Evolutionary conservation across 1,140 invertebrate genomes (phyloP).

Genomic region (Tetramorium simillimum): DNA sequence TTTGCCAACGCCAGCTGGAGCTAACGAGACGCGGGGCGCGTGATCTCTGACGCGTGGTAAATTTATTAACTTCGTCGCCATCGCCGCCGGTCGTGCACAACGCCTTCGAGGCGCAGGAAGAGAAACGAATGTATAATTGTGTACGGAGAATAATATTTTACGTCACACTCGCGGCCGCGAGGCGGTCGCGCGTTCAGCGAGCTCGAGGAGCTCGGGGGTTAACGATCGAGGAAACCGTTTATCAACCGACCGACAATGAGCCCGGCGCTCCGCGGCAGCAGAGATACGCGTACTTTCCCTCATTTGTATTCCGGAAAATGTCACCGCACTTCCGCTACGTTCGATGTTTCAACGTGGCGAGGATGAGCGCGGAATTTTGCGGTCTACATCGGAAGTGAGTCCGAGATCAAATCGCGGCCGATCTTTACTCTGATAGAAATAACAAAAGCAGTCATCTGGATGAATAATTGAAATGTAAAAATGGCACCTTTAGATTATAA

Average conservation of each 20-base stretch:
- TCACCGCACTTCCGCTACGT: slow-evolving; percentile 31
- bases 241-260: slow-evolving; percentile 42
- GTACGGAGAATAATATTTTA: slow-evolving; percentile 47
- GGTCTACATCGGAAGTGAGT: neutral
- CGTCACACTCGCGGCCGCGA: neutral
- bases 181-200: neutral
- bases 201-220: slow-evolving; percentile 32
- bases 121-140: slow-evolving; percentile 48
- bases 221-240: slow-evolving; percentile 55
- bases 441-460: neutral
- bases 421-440: neutral
- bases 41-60: slow-evolving; percentile 21
- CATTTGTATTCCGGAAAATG: slow-evolving; percentile 56
- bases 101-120: slow-evolving; percentile 42
- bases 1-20: slow-evolving; percentile 10
- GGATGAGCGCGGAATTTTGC: neutral
- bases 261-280: neutral
- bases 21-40: slow-evolving; percentile 26
- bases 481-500: neutral
- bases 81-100: neutral
- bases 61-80: slow-evolving; percentile 46
- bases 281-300: slow-evolving; percentile 47
- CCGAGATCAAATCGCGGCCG: neutral
- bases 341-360: neutral
- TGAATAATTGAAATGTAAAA: neutral